phyloP scores from a whole-genome alignment of 2,113 vertebrate species.

The Centrocercus urophasianus region DNA sequence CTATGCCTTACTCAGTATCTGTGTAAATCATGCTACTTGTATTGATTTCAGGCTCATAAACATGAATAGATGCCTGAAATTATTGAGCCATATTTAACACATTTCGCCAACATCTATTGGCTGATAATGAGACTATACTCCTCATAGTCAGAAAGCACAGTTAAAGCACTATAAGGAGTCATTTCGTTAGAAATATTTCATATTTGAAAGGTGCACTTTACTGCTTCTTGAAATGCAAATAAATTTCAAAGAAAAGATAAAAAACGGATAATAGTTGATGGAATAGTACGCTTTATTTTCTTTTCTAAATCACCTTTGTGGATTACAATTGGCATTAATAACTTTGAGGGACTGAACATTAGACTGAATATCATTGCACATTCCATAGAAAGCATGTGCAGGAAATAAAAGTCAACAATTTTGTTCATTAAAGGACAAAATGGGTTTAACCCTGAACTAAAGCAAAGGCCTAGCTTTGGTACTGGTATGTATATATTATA shows the following conservation, averaged over 20 bases:
- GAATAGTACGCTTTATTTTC: slow-evolving; percentile 18
- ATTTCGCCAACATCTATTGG: not conserved
- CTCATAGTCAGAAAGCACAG: not conserved
- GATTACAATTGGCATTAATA: slow-evolving; percentile 5
- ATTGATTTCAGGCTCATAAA: slow-evolving; percentile 53
- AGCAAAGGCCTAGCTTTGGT: not conserved
- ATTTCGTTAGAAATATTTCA: slow-evolving; percentile 9
- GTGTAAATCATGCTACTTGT: not conserved
- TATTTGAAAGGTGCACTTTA: slow-evolving; percentile 20
- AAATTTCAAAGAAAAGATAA: slow-evolving; percentile 41
- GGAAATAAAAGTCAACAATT: slow-evolving; percentile 16
- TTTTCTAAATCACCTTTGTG: slow-evolving; percentile 54
- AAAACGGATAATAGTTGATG: slow-evolving; percentile 10
- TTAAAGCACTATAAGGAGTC: not conserved
- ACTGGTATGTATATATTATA: not conserved
- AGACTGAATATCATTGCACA: not conserved
- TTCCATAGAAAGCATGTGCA: not conserved
- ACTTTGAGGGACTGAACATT: not conserved
- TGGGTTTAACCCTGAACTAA: not conserved
- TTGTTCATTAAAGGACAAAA: not conserved
- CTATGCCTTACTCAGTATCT: not conserved
- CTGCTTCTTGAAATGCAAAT: slow-evolving; percentile 45
- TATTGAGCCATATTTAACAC: slow-evolving; percentile 30
- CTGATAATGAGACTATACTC: not conserved
- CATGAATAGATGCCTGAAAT: slow-evolving; percentile 33